These are phyloP conservation scores for Atta colombica DNA, from an alignment of 1,140 invertebrate species.

Conservation along the genomic window DNA sequence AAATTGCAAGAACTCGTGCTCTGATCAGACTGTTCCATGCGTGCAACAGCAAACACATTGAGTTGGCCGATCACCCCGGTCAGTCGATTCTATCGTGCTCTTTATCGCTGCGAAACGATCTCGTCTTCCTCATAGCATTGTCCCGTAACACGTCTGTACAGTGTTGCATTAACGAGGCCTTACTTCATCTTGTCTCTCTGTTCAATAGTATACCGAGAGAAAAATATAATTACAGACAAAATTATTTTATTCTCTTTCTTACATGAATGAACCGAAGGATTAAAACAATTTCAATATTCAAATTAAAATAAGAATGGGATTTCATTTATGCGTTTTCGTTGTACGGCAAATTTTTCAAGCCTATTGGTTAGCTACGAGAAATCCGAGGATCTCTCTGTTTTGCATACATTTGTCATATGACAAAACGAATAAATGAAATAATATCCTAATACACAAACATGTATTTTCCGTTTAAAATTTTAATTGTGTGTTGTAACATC, in stretches of 20 bases:
- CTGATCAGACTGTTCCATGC: slow-evolving; percentile 1
- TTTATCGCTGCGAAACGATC: slow-evolving; percentile 72
- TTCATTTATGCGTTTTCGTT: background rate
- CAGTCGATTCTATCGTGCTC: slow-evolving; percentile 1
- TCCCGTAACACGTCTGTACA: slow-evolving; percentile 69
- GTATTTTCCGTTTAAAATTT: no score
- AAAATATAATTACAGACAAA: slow-evolving; percentile 48
- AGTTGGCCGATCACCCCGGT: slow-evolving; percentile 39
- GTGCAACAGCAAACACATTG: slow-evolving; percentile 29
- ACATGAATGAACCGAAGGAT: background rate
- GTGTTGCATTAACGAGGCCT: slow-evolving; percentile 65
- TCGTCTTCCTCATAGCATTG: slow-evolving; percentile 75
- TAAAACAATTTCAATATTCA: background rate
- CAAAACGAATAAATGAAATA: no score
- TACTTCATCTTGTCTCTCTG: slow-evolving; percentile 4
- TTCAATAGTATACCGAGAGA: background rate
- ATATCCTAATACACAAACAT: no score
- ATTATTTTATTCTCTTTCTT: slow-evolving; percentile 34
- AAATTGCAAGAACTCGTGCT: slow-evolving; percentile 62
- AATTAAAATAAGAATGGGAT: background rate
- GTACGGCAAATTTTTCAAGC: background rate
- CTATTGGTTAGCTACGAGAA: no score
- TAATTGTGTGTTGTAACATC: no score
- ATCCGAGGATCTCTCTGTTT: no score
- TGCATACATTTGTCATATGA: no score